Percentiles rank a stretch among this genome's conserved stretches.
Conservation (phyloP, 2,113 vertebrate species). For the Myiagra hebetior region DNA sequence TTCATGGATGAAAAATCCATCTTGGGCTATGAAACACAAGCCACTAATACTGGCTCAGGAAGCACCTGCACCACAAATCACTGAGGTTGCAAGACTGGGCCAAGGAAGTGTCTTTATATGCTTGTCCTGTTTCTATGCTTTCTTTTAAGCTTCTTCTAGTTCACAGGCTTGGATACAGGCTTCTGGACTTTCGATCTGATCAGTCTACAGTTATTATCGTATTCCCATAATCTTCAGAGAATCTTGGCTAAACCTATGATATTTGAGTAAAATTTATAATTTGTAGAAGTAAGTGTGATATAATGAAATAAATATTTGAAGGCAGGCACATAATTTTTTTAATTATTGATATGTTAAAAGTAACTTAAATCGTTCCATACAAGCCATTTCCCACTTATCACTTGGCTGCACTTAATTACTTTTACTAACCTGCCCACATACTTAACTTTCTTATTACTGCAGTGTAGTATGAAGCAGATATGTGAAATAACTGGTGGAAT, state of each 20-base stretch:
- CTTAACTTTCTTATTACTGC: neutral
- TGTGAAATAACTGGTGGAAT: neutral
- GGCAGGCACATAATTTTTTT: neutral
- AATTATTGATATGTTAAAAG: neutral
- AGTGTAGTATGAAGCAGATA: neutral
- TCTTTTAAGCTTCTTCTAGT: neutral
- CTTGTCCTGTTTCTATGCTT: neutral
- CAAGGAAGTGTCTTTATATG: neutral
- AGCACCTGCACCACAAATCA: neutral
- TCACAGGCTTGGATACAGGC: neutral
- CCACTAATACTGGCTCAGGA: neutral
- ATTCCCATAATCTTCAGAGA: neutral
- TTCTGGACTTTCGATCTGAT: neutral
- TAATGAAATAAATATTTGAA: neutral
- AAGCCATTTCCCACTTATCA: neutral
- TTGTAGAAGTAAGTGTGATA: neutral
- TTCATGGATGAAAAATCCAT: neutral
- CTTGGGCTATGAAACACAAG: neutral
- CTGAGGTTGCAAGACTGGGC: neutral
- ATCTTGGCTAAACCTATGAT: neutral
- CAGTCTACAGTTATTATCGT: neutral
- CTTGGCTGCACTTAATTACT: neutral
- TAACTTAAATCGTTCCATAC: neutral
- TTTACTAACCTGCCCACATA: neutral
- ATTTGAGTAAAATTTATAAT: neutral